Conservation (phyloP, 23 tunicate species). For the Ciona savignyi region DNA sequence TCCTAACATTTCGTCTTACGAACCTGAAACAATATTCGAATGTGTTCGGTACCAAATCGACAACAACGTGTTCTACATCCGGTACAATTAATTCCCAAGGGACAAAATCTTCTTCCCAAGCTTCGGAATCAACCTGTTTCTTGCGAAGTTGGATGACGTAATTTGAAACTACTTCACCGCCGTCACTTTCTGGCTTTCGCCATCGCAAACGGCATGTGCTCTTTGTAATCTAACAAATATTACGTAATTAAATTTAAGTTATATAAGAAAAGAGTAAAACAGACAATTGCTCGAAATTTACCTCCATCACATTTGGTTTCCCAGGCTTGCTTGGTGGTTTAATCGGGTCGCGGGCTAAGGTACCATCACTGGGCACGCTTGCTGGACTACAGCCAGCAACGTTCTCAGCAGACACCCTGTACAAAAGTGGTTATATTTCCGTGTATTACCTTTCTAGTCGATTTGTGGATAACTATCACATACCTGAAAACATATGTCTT, state of each 20-base stretch:
- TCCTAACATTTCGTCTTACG: too few species aligned
- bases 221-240: too few species aligned
- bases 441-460: too few species aligned
- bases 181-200: slow-evolving; percentile 66
- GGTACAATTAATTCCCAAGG: slow-evolving; percentile 74
- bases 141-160: slow-evolving; percentile 64
- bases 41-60: slow-evolving; percentile 66
- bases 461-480: too few species aligned
- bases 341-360: slow-evolving; percentile 63
- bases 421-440: neutral
- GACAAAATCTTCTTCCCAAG: slow-evolving; percentile 72
- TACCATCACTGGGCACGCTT: slow-evolving; percentile 70
- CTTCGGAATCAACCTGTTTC: slow-evolving; percentile 22
- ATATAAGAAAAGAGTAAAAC: too few species aligned
- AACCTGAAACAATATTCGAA: slow-evolving; percentile 75
- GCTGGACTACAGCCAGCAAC: slow-evolving; percentile 67
- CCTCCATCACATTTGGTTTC: slow-evolving; percentile 87
- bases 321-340: slow-evolving; percentile 92
- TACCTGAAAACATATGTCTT: slow-evolving; percentile 78
- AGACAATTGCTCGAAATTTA: too few species aligned
- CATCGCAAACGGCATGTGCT: slow-evolving; percentile 67
- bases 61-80: slow-evolving; percentile 73
- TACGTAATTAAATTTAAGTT: too few species aligned
- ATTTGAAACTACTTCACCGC: slow-evolving; percentile 55
- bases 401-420: slow-evolving; percentile 51